Conservation (phyloP, 1,140 invertebrate genomes). For the Habropoda laboriosa region DNA sequence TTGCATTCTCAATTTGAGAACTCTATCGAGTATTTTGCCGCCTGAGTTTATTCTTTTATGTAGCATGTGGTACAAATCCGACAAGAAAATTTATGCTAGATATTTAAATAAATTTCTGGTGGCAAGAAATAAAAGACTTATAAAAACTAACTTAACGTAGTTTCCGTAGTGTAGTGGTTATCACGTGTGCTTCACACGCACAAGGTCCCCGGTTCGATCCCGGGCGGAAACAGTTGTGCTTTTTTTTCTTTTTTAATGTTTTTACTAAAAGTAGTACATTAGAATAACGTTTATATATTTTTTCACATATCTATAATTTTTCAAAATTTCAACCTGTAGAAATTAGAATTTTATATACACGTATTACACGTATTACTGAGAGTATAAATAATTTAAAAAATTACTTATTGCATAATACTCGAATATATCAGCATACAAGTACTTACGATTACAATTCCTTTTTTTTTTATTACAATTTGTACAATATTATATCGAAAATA, state of each 20-base stretch:
- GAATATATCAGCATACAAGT: neutral
- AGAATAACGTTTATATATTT: neutral
- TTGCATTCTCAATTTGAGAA: slow-evolving; percentile 13
- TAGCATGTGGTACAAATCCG: neutral
- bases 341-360: neutral
- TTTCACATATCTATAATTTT: neutral
- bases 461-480: neutral
- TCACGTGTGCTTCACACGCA: slow-evolving; percentile 69
- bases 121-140: fast-evolving
- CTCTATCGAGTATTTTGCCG: neutral
- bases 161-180: slow-evolving; percentile 69
- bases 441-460: neutral
- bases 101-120: neutral
- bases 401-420: neutral
- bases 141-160: fast-evolving
- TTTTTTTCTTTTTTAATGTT: neutral
- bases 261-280: neutral
- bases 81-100: neutral
- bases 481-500: neutral
- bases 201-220: slow-evolving; percentile 68
- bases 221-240: slow-evolving; percentile 58
- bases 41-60: neutral
- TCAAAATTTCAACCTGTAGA: neutral
- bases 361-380: no score
- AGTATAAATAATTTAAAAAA: neutral